phyloP scores from a whole-genome alignment of 1,140 invertebrate genomes.

The Sycobia sp. region DNA sequence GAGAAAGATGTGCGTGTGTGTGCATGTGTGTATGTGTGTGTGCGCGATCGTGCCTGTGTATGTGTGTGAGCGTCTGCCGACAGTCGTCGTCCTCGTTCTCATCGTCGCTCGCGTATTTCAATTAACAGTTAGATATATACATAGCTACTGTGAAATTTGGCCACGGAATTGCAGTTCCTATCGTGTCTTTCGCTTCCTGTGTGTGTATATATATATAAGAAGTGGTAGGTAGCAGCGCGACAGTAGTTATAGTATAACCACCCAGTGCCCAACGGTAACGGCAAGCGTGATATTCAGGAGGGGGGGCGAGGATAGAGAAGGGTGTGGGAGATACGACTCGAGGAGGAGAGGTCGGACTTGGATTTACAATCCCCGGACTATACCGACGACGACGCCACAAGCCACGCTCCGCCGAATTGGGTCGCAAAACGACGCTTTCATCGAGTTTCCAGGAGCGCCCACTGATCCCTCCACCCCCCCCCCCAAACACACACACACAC shows the following conservation, averaged over 20 bases:
- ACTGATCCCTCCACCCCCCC: too few species aligned
- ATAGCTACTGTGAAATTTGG: constrained; percentile 33
- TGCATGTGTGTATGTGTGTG: too few species aligned
- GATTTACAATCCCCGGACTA: constrained; percentile 17
- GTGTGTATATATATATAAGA: background rate
- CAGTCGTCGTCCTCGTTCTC: too few species aligned
- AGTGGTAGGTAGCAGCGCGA: background rate
- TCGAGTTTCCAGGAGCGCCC: too few species aligned
- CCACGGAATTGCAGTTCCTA: constrained; percentile 30
- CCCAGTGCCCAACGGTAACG: too few species aligned
- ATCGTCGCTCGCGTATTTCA: constrained; percentile 26
- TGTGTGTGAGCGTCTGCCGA: too few species aligned
- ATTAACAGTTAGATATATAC: constrained; percentile 33
- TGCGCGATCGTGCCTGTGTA: too few species aligned
- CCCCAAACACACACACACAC: too few species aligned
- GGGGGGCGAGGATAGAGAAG: background rate
- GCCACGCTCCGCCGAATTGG: constrained; percentile 11
- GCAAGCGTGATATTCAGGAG: too few species aligned
- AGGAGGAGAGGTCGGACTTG: background rate
- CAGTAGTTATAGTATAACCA: too few species aligned
- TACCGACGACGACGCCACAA: background rate
- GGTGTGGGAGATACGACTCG: background rate
- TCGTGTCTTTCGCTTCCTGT: constrained; percentile 29
- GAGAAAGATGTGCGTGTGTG: background rate
- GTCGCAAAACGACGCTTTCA: constrained; percentile 28